Evolutionary conservation across 1,140 invertebrate genomes (phyloP), one percentile per base, ranked within the genome.

Genomic region (Drosophila fuyamai): DNA sequence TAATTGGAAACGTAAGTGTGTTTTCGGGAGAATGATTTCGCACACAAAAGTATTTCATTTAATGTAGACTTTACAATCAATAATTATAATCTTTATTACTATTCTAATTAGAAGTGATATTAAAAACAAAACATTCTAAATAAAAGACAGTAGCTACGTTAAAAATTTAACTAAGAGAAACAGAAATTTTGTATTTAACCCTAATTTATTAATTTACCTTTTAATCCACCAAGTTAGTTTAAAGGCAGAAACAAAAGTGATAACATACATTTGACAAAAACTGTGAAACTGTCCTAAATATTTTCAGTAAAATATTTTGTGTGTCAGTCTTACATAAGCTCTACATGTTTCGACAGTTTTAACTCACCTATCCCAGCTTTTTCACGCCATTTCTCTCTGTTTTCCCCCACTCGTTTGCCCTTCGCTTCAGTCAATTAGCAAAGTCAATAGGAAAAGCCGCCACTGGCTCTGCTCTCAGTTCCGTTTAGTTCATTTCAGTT

Each of bases 401-500:
- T 12, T 46, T 46, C 46, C n/a, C 41, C 32, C 35, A 29, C 36
- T 46, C 40, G 12, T 47, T 36, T 29, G 57, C 70, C 56, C 18
- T 62, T 48, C 35, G 65, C 51, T 60, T 16, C 46, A 83, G 71
- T 89, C 84, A 88, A 88, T 88, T 88, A 88, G 83, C 84, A 88
- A 83, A 89, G 83, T 88, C 83, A 88, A 88, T 89, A 88, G 76
- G 67, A 59, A 70, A 63, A 59, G 47, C 44, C 59, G 54, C 65
- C 58, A 41, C 47, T 50, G 55, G 59, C 50, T 38, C 14, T 12
- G 10, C 44, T 63, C 46, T 41, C 50, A 51, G 14, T 61, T 35
- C 44, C n/a, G 10, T 60, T 23, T 32, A 29, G 18, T 40, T 48
- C 29, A 40, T 51, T 62, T 67, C 36, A 32, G 35, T 71, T 71